Conservation (phyloP, 2,888 invertebrate genomes). For the Bibio marci region DNA sequence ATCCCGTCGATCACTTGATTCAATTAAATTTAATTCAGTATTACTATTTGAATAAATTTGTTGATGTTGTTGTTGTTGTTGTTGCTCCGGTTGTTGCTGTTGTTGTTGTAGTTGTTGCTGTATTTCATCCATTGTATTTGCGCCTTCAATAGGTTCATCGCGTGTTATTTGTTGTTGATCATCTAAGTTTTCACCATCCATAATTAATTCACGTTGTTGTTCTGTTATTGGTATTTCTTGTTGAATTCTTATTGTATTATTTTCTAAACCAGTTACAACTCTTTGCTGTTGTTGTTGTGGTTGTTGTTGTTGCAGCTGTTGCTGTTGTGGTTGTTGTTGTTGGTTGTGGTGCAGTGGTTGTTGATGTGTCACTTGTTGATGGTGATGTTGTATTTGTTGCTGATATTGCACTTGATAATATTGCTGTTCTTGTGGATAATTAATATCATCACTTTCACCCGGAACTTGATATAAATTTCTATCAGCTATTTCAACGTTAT, state of each 20-base stretch:
- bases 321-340: conserved; percentile 10
- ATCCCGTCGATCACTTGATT: too few relatives aligned
- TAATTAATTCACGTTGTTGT: conserved; percentile 34
- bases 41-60: conserved; percentile 5
- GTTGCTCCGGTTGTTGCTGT: too few relatives aligned
- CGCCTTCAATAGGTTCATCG: conserved; percentile 35
- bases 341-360: too few relatives aligned
- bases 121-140: conserved; percentile 24
- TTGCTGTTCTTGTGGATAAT: background rate
- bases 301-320: conserved; percentile 13
- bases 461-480: conserved; percentile 22
- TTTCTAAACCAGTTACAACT: conserved; percentile 39
- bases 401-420: conserved; percentile 14
- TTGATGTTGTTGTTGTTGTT: conserved; percentile 3
- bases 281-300: conserved; percentile 22
- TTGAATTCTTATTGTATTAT: conserved; percentile 22
- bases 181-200: conserved; percentile 42
- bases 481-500: conserved; percentile 12
- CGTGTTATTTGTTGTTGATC: conserved; percentile 22
- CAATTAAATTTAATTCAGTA: too few relatives aligned
- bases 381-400: conserved; percentile 5
- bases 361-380: conserved; percentile 13
- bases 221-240: conserved; percentile 5
- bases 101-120: background rate
- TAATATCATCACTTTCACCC: conserved; percentile 18